Evolutionary conservation across 2,113 vertebrate genomes (phyloP).

Genomic region (Urocolius indicus): DNA sequence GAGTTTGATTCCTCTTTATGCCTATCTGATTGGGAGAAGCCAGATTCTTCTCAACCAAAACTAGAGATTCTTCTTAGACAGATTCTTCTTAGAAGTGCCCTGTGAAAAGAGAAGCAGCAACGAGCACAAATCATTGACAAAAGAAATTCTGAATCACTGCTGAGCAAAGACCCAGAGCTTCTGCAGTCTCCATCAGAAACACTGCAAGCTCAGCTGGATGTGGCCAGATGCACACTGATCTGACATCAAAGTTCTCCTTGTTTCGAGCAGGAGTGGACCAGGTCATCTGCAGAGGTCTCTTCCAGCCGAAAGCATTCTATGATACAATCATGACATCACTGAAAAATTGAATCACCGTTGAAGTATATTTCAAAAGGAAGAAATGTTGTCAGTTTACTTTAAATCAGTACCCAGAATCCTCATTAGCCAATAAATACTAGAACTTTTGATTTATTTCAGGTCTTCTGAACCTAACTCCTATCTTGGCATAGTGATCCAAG

Average conservation of each 20-base stretch:
- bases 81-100: neutral
- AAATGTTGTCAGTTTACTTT: neutral
- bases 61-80: neutral
- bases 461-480: conserved; percentile 14
- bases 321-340: neutral
- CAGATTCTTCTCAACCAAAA: neutral
- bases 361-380: neutral
- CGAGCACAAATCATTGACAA: neutral
- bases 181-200: neutral
- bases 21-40: no score
- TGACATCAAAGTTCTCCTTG: neutral
- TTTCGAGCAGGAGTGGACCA: neutral
- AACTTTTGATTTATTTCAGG: conserved; percentile 32
- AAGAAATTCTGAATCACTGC: neutral
- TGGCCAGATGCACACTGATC: neutral
- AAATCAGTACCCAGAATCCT: conserved; percentile 1
- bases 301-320: neutral
- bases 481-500: conserved; percentile 43
- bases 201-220: neutral
- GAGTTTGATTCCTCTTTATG: neutral
- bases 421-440: neutral
- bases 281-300: neutral
- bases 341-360: neutral
- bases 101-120: neutral
- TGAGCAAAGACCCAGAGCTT: neutral